Base-by-base conservation (phyloP, 2,113 vertebrate genomes). In the Melanostigma gelatinosum region DNA sequence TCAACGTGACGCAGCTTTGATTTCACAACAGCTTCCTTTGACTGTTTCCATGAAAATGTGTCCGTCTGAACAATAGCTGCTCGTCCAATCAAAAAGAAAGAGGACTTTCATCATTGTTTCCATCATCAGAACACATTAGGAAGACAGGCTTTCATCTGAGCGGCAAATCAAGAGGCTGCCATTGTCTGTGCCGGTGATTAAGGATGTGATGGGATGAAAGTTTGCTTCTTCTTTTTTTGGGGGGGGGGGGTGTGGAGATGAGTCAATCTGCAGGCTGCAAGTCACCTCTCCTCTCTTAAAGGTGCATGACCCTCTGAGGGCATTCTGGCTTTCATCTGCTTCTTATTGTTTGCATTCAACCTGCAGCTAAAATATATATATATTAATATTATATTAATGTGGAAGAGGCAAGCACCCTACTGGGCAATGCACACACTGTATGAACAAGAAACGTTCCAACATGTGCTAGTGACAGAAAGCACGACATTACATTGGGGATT, bases 181-280 rank as follows among this genome's bases (percentile, higher is more conserved):
- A 29, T 64, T 44, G 32, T 82, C 50, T 82, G 55, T 12, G 15
- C 36, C 4, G 15, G 50, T 81, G 16, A 76, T 71, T 74, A 75
- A 72, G 48, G 64, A 85, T 63, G 24, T 55, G 62, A 76, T 64
- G n/a, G 79, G 81, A 87, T 71, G 55, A 85, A 87, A 81, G 74
- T 70, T 72, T 24, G 12, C 68, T 29, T 15, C 10, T 66, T 73
- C 55, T 71, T 40, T 50, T 46, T 16, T 13, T 16, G 11, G 44
- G 44, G 10, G 44, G 42, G 11, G 44, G 11, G 44, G 42, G 12
- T 11, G 42, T 15, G 3, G 38, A 38, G 34, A 34, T 34, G 34
- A 34, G 34, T 42, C 40, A 42, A 42, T 12, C 40, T 42, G 40
- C 40, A 42, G 40, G 8, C 40, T 6, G 65, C 38, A 82, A 87